Evolutionary conservation across 1,140 invertebrate genomes (phyloP).

Genomic region (Stenopsyche tienmushanensis): DNA sequence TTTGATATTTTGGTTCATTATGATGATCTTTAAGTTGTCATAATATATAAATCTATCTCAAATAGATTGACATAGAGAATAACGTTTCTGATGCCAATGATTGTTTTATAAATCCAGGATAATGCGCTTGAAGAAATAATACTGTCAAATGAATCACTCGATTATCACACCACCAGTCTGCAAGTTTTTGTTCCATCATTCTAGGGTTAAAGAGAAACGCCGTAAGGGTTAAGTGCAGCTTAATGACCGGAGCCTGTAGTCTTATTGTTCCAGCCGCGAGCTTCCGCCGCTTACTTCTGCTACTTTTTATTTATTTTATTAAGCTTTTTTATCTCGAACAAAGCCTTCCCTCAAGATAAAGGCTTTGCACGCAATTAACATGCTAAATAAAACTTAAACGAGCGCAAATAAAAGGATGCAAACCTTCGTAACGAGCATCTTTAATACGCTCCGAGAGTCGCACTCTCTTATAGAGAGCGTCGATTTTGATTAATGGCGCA

Average conservation of each 20-base stretch:
- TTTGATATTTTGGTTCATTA: neutral
- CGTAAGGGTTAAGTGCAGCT: slow-evolving; percentile 35
- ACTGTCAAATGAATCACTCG: too few relatives aligned
- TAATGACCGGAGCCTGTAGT: slow-evolving; percentile 36
- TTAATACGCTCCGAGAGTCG: neutral
- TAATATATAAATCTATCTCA: neutral
- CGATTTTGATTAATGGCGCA: neutral
- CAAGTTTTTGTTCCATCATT: neutral
- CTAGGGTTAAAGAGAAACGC: slow-evolving; percentile 33
- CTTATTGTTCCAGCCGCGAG: slow-evolving; percentile 33
- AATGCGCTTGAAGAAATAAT: too few relatives aligned
- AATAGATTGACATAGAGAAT: too few relatives aligned
- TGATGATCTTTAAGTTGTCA: neutral
- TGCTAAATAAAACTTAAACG: slow-evolving; percentile 15
- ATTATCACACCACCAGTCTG: neutral
- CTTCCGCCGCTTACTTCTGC: slow-evolving; percentile 9
- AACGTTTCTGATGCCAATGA: too few relatives aligned
- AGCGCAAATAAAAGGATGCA: neutral
- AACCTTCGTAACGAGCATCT: neutral
- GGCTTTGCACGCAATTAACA: slow-evolving; percentile 27
- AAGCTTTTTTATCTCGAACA: slow-evolving; percentile 14
- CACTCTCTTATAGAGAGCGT: neutral
- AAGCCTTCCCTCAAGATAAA: slow-evolving; percentile 22
- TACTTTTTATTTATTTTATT: slow-evolving; percentile 12
- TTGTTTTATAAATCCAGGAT: neutral